phyloP scores from a whole-genome alignment of 2,888 invertebrate genomes.

The Watsonalla cultraria region DNA sequence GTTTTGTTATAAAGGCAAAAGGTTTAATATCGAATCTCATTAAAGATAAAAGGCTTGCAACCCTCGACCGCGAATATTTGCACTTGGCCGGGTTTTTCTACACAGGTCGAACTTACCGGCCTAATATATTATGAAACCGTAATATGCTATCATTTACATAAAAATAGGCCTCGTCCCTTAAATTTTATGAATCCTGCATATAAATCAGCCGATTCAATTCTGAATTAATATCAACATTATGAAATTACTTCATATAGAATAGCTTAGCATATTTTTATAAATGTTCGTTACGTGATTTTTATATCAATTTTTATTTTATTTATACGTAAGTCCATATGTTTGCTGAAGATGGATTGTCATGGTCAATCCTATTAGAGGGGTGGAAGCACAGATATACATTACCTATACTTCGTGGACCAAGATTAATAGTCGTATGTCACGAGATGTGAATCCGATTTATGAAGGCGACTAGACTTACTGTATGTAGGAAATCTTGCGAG shows the following conservation, averaged over 20 bases:
- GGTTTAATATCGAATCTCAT: no score
- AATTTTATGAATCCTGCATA: neutral
- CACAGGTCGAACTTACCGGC: no score
- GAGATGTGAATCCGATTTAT: slow-evolving; percentile 20
- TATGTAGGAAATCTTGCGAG: neutral
- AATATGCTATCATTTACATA: no score
- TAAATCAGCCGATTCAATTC: neutral
- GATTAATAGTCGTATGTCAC: slow-evolving; percentile 35
- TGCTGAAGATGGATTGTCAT: slow-evolving; percentile 10
- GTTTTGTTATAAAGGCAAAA: no score
- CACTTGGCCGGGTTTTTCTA: no score
- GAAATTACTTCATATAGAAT: neutral
- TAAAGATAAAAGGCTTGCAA: no score
- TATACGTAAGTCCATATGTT: no score
- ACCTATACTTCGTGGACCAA: slow-evolving; percentile 7
- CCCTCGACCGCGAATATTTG: no score
- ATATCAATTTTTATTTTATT: no score
- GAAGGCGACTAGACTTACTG: neutral
- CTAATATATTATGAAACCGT: no score
- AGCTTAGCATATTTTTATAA: neutral
- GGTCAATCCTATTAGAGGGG: slow-evolving; percentile 19
- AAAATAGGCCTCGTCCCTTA: neutral
- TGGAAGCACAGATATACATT: neutral
- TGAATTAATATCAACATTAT: neutral
- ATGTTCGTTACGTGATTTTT: neutral